Base-by-base conservation (phyloP, 2,797 vertebrate genomes). In the Dermochelys coriacea region DNA sequence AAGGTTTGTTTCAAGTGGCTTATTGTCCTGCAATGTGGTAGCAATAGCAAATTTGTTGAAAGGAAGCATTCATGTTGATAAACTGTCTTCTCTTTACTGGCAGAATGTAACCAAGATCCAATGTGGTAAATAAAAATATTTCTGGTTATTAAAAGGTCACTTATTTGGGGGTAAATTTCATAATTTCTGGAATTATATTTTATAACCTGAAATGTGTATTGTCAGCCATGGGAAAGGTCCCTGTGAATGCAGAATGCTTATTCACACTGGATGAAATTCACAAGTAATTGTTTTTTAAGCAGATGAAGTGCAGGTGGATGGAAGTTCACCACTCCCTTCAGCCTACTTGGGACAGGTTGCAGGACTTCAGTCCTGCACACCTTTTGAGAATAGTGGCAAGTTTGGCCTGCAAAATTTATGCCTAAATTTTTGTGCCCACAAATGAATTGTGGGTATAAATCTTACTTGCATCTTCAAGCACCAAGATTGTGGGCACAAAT, bases 51-150 rank as follows among this genome's bases (percentile, higher is more conserved):
- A 86, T 96, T 96, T 97, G 97, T 96, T 97, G 97, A 97, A 96
- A 97, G 96, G 89, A 92, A 96, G 91, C 89, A 94, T 97, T 97
- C 97, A 97, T 96, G 93, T 94, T 97, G 96, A 97, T 97, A 95
- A 97, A 97, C 94, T 97, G 96, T 95, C 91, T 97, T 87, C 95
- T 96, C 94, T 96, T 95, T 95, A 45, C 94, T 97, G 91, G 92
- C 93, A 96, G 93, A 97, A 96, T 95, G 96, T 94, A 97, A 96
- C 94, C 96, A 95, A 97, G 97, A 97, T 97, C 94, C 95, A 97
- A 96, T 96, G 96, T 80, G 92, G 96, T 97, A 96, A 94, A 96
- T 96, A 97, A 97, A 96, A 97, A 96, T 86, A 86, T 92, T 84
- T 94, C 93, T 96, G 84, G 94, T 97, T 96, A 95, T 97, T 97